Evolutionary conservation across 2,888 invertebrate species (phyloP).

Genomic region (Ophion slaviceki): DNA sequence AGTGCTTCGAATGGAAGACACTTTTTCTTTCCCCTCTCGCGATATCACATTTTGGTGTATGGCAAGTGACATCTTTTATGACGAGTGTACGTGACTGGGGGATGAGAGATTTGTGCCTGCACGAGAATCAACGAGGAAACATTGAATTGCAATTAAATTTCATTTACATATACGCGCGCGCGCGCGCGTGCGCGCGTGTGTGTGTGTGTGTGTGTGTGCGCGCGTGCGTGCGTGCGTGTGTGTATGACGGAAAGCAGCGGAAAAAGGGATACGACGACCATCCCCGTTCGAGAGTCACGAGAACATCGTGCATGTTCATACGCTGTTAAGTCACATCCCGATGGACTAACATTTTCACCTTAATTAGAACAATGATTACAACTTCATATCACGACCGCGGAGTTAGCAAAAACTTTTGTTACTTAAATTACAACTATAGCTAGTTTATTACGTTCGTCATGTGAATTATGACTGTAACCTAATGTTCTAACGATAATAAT

Average conservation of each 20-base stretch:
- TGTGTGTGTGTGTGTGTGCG: no score
- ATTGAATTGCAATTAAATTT: conserved; percentile 48
- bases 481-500: no score
- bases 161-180: background rate
- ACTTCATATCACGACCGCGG: conserved; percentile 1
- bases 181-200: no score
- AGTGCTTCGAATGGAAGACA: background rate
- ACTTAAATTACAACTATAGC: background rate
- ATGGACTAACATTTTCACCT: conserved; percentile 43
- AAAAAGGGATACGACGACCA: conserved; percentile 1
- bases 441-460: no score
- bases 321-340: conserved; percentile 38
- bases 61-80: background rate
- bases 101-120: conserved; percentile 5
- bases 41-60: background rate
- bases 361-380: conserved; percentile 41
- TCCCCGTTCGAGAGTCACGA: conserved; percentile 40
- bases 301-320: conserved; percentile 31
- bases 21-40: background rate
- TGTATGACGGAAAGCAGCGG: background rate
- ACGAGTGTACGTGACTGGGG: background rate
- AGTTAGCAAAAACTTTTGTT: conserved; percentile 5
- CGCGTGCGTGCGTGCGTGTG: no score
- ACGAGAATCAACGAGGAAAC: background rate
- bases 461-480: no score